A percentile compares a stretch with the other conserved stretches of the same genome.
Evolutionary conservation across 2,113 vertebrate genomes (phyloP).

Genomic region (Chrysochloris asiatica): DNA sequence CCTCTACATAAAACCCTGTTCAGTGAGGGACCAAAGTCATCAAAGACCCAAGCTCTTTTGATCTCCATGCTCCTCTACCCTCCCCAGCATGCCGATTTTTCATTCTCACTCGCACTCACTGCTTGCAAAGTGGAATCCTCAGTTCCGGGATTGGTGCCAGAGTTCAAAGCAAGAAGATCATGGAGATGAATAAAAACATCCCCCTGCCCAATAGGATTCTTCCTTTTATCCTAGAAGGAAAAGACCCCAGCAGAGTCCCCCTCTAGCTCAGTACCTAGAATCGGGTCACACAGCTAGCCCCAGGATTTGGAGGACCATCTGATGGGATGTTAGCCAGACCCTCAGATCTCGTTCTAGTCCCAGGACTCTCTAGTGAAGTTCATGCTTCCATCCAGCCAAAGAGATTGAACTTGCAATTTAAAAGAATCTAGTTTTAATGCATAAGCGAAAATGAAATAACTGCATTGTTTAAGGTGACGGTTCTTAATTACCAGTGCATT

Average conservation of each 20-base stretch:
- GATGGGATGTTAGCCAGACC: neutral
- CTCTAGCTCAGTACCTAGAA: neutral
- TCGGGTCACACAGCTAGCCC: neutral
- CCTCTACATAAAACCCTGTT: neutral
- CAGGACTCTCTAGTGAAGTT: conserved; percentile 8
- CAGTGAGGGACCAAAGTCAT: neutral
- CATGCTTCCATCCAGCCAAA: neutral
- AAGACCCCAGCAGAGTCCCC: neutral
- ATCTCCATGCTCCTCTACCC: neutral
- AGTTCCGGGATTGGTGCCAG: conserved; percentile 4
- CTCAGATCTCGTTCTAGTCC: conserved; percentile 26
- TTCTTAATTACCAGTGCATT: no score
- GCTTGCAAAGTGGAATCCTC: neutral
- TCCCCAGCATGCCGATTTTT: neutral
- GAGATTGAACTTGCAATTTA: conserved; percentile 49
- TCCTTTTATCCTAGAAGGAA: conserved; percentile 26
- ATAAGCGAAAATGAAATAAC: conserved; percentile 17
- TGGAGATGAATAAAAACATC: neutral
- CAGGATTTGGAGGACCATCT: neutral
- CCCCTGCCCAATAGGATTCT: neutral
- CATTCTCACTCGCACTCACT: neutral
- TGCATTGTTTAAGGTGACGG: neutral
- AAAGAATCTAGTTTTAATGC: conserved; percentile 17
- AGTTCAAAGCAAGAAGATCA: neutral
- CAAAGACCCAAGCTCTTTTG: neutral